Percentiles rank a stretch among this genome's conserved stretches.
Evolutionary conservation across 2,797 vertebrate species (phyloP).

Genomic region (Karalla daura): DNA sequence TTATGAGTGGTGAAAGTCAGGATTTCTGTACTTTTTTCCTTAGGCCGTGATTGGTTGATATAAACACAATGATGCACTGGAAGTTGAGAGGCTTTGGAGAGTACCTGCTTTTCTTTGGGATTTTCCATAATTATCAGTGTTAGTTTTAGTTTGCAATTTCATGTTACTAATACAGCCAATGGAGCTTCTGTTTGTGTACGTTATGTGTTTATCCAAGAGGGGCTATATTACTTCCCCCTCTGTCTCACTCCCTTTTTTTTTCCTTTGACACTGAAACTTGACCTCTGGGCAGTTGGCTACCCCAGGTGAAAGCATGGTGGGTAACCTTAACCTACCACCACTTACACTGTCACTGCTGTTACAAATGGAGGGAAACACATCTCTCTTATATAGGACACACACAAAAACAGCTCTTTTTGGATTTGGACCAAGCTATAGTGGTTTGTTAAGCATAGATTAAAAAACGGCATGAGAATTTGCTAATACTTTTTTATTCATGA

Average conservation of each 20-base stretch:
- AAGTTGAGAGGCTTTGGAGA: neutral
- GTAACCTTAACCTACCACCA: slow-evolving; percentile 1
- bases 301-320: slow-evolving; percentile 13
- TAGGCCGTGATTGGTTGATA: no score
- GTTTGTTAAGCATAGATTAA: no score
- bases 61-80: neutral
- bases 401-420: no score
- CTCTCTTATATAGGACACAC: neutral
- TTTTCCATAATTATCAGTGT: neutral
- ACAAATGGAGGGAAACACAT: neutral
- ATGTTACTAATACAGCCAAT: neutral
- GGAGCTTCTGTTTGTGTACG: neutral
- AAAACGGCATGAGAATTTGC: no score
- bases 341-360: neutral
- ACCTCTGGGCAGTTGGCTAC: slow-evolving; percentile 15
- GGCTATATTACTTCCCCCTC: slow-evolving; percentile 36
- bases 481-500: no score
- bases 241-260: slow-evolving; percentile 31
- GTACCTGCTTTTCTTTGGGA: neutral
- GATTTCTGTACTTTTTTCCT: no score
- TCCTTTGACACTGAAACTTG: slow-evolving; percentile 39
- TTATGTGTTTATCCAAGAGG: slow-evolving; percentile 15
- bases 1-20: no score
- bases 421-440: no score
- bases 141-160: no score